Evolutionary conservation across 2,113 vertebrate genomes (phyloP), one percentile per base, ranked within the genome.

Genomic region (Mugil cephalus): DNA sequence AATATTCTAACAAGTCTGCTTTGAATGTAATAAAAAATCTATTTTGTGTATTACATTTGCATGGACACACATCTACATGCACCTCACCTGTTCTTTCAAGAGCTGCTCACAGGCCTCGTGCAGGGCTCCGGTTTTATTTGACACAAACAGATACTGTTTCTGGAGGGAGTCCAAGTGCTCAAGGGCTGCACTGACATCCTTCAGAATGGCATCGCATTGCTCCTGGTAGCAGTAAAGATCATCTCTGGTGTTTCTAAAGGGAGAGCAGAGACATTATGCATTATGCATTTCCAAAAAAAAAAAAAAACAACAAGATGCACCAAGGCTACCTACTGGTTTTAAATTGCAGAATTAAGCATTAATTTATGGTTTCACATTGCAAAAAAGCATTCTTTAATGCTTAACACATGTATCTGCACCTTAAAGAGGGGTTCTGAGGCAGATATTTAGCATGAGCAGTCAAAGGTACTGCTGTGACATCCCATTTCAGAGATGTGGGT

Each of bases 101-200:
- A 99, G 96, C 61, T 98, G 97, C 71, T 99, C 98, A 82, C 98
- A 99, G 79, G 98, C 97, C 84, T 98, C 96, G 1, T 99, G 98
- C 1, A 99, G 89, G 0, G 97, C 95, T 35, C 98, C 98, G 2
- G 98, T 99, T 92, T 98, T 99, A 39, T 96, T 98, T 66, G 98
- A 98, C 68, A 99, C 98, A 92, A 99, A 99, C 45, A 98, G 94
- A 80, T 98, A 99, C 86, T 99, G 97, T 75, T 97, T 97, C 87
- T 99, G 96, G 70, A 99, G 91, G 1, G 97, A 97, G 61, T 97
- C 95, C 92, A 99, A 86, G 60, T 98, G 97, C 79, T 95, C 93
- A 61, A 99, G 95, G 21, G 98, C 97, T 21, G 86, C 93, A 52
- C 95, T 96, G 61, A 99, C 98, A 78, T 99, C 98, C 8, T 87